Conservation (phyloP, 2,888 invertebrate species). For the Abrostola triplasia region DNA sequence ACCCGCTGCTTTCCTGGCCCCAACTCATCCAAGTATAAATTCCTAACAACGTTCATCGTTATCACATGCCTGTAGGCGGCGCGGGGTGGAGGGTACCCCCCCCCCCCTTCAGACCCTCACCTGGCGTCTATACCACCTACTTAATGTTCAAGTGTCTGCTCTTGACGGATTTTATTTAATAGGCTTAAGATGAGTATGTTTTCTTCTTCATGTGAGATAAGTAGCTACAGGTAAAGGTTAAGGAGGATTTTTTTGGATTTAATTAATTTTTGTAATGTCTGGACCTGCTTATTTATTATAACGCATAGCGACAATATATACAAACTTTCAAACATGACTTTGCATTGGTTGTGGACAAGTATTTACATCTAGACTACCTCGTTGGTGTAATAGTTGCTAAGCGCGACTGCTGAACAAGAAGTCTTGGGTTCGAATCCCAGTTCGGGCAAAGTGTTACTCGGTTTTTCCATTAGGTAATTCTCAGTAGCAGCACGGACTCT, state of each 20-base stretch:
- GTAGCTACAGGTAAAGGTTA: background rate
- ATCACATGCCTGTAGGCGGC: conserved; percentile 48
- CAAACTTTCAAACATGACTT: no score
- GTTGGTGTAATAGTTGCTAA: no score
- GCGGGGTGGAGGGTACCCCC: background rate
- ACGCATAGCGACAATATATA: no score
- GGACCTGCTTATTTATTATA: no score
- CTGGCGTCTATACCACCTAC: conserved; percentile 27
- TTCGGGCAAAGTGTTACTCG: no score
- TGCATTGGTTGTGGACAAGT: no score
- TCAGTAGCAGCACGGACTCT: no score
- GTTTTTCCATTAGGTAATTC: no score
- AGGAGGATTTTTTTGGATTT: background rate
- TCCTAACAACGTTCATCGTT: conserved; percentile 53
- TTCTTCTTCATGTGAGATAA: background rate
- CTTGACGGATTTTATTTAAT: conserved; percentile 11
- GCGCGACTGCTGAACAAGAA: no score
- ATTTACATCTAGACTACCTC: no score
- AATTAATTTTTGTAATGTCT: no score
- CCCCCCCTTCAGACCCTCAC: conserved; percentile 13
- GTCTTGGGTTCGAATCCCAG: no score
- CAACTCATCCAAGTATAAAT: conserved; percentile 34
- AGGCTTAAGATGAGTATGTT: conserved; percentile 1
- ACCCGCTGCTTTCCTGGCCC: conserved; percentile 22
- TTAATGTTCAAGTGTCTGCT: conserved; percentile 37